These are phyloP conservation scores for Oligia strigilis DNA, from an alignment of 2,888 invertebrate species.

Conservation along the genomic window DNA sequence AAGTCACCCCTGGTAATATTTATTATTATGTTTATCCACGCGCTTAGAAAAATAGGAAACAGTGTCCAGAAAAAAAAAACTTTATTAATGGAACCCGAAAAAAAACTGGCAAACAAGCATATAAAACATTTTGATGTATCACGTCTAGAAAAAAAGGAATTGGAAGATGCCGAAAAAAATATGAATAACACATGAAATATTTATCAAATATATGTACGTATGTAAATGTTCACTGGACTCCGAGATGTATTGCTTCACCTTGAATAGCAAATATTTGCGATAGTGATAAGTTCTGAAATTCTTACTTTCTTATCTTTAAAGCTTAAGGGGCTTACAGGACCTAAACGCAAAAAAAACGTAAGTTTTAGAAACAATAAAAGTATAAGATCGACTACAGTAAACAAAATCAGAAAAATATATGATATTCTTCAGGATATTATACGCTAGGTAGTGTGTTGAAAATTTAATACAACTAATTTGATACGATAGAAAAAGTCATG, in stretches of 20 bases:
- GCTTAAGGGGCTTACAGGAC: no score
- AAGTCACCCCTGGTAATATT: conserved; percentile 5
- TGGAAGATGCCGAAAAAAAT: conserved; percentile 69
- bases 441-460: no score
- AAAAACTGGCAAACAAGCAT: conserved; percentile 62
- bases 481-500: no score
- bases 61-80: conserved; percentile 14
- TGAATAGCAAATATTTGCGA: conserved; percentile 67
- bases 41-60: conserved; percentile 18
- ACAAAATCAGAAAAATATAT: no score
- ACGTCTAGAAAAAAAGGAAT: conserved; percentile 35
- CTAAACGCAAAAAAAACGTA: no score
- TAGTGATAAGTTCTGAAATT: conserved; percentile 11
- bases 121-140: conserved; percentile 74
- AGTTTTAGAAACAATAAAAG: no score
- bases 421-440: no score
- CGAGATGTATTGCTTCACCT: conserved; percentile 74
- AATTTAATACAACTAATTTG: no score
- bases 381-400: no score
- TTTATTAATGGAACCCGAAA: conserved; percentile 24
- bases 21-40: conserved; percentile 31
- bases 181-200: conserved; percentile 81
- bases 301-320: conserved; percentile 7
- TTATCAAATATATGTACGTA: conserved; percentile 74
- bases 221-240: conserved; percentile 75